Percentiles rank a stretch among this genome's conserved stretches.
Conservation (phyloP, 2,113 vertebrate genomes). For the Cavia aperea region DNA sequence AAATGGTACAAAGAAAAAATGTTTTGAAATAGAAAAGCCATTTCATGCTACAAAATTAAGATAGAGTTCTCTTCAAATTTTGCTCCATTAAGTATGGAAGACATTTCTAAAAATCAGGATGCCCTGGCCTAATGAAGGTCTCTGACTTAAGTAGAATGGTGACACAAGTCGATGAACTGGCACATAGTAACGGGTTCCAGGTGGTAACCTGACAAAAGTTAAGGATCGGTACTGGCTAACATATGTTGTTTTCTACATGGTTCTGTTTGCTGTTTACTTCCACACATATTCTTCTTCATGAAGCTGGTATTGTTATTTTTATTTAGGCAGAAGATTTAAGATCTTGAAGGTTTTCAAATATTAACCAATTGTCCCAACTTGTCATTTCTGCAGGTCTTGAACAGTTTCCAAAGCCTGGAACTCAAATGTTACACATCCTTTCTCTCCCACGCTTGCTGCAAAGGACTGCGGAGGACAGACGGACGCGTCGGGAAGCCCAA, state of each 20-base stretch:
- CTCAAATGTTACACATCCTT: background rate
- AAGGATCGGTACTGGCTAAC: constrained; percentile 14
- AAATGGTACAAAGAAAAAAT: background rate
- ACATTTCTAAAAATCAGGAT: background rate
- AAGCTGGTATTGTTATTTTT: constrained; percentile 1
- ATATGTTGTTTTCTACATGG: constrained; percentile 10
- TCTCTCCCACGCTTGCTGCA: background rate
- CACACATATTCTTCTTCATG: constrained; percentile 19
- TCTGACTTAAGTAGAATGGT: background rate
- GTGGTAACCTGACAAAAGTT: background rate
- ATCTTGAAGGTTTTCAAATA: constrained; percentile 20
- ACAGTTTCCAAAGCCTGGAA: background rate
- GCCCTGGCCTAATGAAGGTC: background rate
- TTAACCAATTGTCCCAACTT: background rate
- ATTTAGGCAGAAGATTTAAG: constrained; percentile 26
- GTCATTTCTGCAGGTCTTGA: background rate
- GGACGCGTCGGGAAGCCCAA: background rate
- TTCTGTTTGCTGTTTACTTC: background rate
- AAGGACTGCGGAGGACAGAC: background rate
- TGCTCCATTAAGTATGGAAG: background rate
- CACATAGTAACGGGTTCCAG: background rate
- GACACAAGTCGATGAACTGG: background rate
- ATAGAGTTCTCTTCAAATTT: background rate
- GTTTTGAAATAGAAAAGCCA: constrained; percentile 1
- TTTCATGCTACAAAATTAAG: constrained; percentile 21